Evolutionary conservation across 2,888 invertebrate species (phyloP).

Genomic region (Meteorus cinctellus): DNA sequence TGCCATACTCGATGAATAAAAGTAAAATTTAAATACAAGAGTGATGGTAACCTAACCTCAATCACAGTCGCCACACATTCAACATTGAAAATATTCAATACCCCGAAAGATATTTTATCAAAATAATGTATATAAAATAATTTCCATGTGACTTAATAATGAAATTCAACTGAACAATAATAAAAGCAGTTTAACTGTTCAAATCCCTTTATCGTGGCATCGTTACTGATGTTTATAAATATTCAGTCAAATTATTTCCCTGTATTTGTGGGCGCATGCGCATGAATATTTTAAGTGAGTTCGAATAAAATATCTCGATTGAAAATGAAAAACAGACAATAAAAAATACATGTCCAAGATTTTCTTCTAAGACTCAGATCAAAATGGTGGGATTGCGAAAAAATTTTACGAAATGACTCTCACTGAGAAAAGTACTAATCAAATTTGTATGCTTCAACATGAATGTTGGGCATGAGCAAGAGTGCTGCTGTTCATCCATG

Average conservation of each 20-base stretch:
- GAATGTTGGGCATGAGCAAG: no score
- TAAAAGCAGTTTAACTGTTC: not conserved
- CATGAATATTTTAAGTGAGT: no score
- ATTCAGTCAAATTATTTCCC: not conserved
- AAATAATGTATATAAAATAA: not conserved
- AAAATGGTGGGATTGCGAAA: no score
- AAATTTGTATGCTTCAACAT: no score
- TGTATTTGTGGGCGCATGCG: no score
- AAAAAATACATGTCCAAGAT: no score
- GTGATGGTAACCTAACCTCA: not conserved
- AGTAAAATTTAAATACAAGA: not conserved
- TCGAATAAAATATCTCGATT: no score
- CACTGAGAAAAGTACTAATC: no score
- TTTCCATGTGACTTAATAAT: not conserved
- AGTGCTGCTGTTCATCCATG: no score
- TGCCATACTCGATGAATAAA: not conserved
- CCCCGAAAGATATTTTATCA: not conserved
- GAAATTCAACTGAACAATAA: not conserved
- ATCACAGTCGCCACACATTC: not conserved
- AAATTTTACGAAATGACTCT: no score
- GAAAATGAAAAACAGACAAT: no score
- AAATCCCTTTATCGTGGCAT: not conserved
- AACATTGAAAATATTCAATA: not conserved
- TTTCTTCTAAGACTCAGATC: no score
- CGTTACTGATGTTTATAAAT: not conserved